Evolutionary conservation across 1,140 invertebrate species (phyloP).

Genomic region (Metopolophium dirhodum): DNA sequence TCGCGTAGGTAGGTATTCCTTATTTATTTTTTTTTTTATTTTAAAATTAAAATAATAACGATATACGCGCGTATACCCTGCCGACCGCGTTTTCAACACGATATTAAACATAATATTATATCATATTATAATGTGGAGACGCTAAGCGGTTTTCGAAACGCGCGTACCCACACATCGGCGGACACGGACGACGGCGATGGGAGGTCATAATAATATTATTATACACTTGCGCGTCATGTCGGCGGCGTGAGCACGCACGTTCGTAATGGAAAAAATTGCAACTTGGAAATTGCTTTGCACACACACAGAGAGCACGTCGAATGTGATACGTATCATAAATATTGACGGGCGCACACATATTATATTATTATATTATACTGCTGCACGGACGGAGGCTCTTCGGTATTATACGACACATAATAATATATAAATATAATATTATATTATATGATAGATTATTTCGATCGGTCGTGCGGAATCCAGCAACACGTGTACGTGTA

Average conservation of each 20-base stretch:
- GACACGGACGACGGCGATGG: not conserved
- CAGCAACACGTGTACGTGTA: not conserved
- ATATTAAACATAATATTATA: not conserved
- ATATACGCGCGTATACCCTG: not conserved
- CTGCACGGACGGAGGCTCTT: not conserved
- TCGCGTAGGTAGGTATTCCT: not conserved
- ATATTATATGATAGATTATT: not conserved
- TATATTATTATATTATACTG: not conserved
- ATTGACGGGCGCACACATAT: not conserved
- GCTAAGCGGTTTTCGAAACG: not conserved
- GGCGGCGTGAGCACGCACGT: not conserved
- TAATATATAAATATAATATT: not conserved
- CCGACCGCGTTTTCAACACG: not conserved
- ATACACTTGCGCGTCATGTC: not conserved
- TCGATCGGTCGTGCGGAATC: not conserved
- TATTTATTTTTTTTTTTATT: not conserved
- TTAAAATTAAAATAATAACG: not conserved
- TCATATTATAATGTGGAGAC: not conserved
- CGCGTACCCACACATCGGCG: not conserved
- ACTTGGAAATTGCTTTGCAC: not conserved
- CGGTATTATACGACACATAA: not conserved
- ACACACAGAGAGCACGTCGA: not conserved
- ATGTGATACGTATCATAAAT: slow-evolving; percentile 28
- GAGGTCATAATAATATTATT: not conserved
- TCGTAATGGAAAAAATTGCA: not conserved